These are phyloP conservation scores for Bicyclus anynana DNA, from an alignment of 1,140 invertebrate genomes.

Conservation along the genomic window DNA sequence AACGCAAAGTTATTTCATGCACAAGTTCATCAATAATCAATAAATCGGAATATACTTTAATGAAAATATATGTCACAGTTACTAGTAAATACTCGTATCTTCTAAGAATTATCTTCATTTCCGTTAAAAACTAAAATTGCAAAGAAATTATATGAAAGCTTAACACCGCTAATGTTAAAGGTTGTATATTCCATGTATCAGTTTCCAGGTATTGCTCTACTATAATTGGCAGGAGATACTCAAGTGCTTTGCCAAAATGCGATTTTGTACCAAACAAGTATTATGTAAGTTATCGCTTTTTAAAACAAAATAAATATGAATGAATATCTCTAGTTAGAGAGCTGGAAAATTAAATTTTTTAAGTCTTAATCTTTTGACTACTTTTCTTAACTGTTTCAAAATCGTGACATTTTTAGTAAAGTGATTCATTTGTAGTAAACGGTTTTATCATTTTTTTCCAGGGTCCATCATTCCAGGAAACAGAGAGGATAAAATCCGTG, in stretches of 20 bases:
- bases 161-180: background rate
- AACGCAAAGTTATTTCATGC: no score
- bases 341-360: no score
- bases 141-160: background rate
- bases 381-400: no score
- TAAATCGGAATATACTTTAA: no score
- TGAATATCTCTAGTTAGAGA: background rate
- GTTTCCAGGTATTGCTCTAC: conserved; percentile 23
- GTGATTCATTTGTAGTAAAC: no score
- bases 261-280: conserved; percentile 44
- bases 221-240: conserved; percentile 22
- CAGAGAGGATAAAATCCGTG: conserved; percentile 77
- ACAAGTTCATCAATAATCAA: no score
- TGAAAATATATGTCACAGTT: no score
- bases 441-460: conserved; percentile 29
- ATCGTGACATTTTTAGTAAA: no score
- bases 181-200: conserved; percentile 12
- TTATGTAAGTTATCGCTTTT: conserved; percentile 21
- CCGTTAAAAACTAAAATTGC: no score
- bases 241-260: conserved; percentile 56
- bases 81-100: no score
- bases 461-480: conserved; percentile 80
- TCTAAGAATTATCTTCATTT: no score
- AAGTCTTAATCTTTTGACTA: no score
- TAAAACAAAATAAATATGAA: background rate